phyloP scores from a whole-genome alignment of 2,113 vertebrate genomes.

The Procavia capensis region DNA sequence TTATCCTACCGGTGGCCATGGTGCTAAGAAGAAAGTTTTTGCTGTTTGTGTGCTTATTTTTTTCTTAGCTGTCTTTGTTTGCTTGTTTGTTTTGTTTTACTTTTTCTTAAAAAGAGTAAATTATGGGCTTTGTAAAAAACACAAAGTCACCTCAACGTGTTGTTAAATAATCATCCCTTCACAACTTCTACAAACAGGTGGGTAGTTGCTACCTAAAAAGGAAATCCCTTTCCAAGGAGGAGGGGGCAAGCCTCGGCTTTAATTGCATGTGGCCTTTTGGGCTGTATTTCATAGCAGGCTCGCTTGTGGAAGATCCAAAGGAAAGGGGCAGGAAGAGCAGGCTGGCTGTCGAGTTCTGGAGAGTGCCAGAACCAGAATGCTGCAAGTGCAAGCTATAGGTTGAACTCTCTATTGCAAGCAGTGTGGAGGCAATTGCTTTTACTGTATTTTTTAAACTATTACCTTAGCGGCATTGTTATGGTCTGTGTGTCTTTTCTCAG shows the following conservation, averaged over 20 bases:
- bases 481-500: neutral
- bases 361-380: neutral
- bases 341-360: conserved; percentile 29
- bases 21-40: neutral
- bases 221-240: conserved; percentile 74
- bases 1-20: neutral
- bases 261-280: too few relatives aligned
- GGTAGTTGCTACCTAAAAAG: conserved; percentile 74
- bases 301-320: conserved; percentile 76
- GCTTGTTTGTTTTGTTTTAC: neutral
- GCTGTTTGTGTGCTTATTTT: neutral
- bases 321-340: conserved; percentile 56
- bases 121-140: neutral
- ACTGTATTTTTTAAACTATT: conserved; percentile 12
- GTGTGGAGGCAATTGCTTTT: neutral
- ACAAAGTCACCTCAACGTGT: neutral
- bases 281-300: conserved; percentile 74
- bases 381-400: neutral
- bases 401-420: neutral
- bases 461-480: neutral
- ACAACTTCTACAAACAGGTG: neutral
- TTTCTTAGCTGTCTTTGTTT: neutral
- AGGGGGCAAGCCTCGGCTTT: conserved; percentile 73
- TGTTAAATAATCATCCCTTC: neutral
- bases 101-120: neutral